phyloP scores from a whole-genome alignment of 1,140 invertebrate species.

The Leptestheria dahalacensis region DNA sequence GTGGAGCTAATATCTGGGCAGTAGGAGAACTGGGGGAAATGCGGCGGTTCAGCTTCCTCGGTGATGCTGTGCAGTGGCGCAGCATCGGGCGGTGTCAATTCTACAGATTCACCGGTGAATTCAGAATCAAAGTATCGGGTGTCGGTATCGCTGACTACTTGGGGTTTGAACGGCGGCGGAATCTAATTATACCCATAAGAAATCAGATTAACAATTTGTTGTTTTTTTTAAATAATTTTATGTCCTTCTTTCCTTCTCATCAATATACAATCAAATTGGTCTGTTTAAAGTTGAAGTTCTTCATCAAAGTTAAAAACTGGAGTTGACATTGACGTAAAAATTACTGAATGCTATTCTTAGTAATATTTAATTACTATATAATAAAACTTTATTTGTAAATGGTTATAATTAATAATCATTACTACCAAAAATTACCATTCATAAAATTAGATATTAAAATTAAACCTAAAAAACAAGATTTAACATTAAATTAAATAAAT shows the following conservation, averaged over 20 bases:
- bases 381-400: too few relatives aligned
- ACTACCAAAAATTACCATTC: too few relatives aligned
- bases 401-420: too few relatives aligned
- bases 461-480: too few relatives aligned
- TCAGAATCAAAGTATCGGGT: conserved; percentile 89
- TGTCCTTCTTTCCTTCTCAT: not conserved
- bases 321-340: too few relatives aligned
- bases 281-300: not conserved
- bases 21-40: conserved; percentile 66
- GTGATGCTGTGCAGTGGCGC: conserved; percentile 46
- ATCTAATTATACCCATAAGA: conserved; percentile 38
- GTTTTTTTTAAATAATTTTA: not conserved
- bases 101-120: conserved; percentile 94
- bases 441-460: too few relatives aligned
- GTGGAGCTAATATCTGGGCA: conserved; percentile 31
- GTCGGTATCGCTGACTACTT: conserved; percentile 89
- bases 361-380: too few relatives aligned
- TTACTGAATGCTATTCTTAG: too few relatives aligned
- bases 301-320: too few relatives aligned
- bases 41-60: conserved; percentile 48
- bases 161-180: conserved; percentile 84
- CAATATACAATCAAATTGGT: conserved; percentile 8
- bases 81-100: conserved; percentile 77
- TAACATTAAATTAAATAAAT: too few relatives aligned
- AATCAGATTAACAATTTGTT: not conserved